Evolutionary conservation across 2,888 invertebrate species (phyloP), one percentile per base, ranked within the genome.

Genomic region (Crossocerus cetratus): DNA sequence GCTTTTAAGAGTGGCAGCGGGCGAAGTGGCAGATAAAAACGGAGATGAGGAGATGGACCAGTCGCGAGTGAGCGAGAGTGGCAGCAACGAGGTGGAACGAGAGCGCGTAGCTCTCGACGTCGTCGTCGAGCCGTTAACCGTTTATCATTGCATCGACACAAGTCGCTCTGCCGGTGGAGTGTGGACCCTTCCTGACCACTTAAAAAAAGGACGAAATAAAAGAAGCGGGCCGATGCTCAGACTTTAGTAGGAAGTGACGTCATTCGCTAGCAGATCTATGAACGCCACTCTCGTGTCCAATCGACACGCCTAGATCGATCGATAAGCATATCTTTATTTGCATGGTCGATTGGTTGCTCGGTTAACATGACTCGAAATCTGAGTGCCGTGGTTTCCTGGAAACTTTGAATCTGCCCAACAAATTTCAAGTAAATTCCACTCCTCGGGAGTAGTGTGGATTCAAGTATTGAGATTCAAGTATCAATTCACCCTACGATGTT

Each of bases 201-300:
- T 77, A 79, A 83, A 49, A 83, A 83, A 83, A 83, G 76, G 75
- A 65, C 76, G 72, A 60, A 32, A 32, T 32, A 32, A 32, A 32
- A 32, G 32, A 32, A 32, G 32, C 32, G 32, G 32, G 32, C 32
- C 32, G 5, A 32, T 8, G 32, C 74, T 81, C 77, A 77, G 67
- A 76, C 82, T 86, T 86, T 84, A 87, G 87, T 85, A 88, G 89
- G 89, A 89, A 88, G 84, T 88, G 87, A 88, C 88, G 86, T 88
- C 86, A 87, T 77, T 42, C 20, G 53, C 49, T 45, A 32, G 44
- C 58, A 64, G 67, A 70, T 75, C 67, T 59, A 69, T 66, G 56
- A 63, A 22, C 73, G 49, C 49, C 58, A 61, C 21, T 54, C 55
- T 22, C 56, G 20, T 11, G 11, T 42, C 21, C 13, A 14, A 62